phyloP scores from a whole-genome alignment of 1,140 invertebrate genomes.

The Zaprionus inermis region DNA sequence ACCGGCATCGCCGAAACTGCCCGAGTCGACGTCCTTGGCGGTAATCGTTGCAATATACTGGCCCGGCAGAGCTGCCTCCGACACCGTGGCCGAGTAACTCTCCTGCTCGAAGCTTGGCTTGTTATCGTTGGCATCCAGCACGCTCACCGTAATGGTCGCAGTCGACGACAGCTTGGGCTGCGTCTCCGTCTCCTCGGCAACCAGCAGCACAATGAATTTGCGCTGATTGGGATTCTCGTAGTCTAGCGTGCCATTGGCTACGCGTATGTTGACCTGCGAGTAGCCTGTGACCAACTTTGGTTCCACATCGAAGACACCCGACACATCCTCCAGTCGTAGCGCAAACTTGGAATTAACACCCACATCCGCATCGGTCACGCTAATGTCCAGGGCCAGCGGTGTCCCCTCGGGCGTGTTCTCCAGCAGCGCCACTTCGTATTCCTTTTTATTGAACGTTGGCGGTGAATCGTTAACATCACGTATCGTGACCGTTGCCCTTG shows the following conservation, averaged over 20 bases:
- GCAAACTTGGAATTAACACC: constrained; percentile 92
- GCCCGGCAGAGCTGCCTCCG: constrained; percentile 90
- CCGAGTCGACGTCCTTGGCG: constrained; percentile 93
- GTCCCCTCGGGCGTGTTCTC: constrained; percentile 93
- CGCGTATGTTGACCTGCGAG: constrained; percentile 91
- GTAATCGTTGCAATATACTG: constrained; percentile 90
- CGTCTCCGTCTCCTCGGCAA: constrained; percentile 93
- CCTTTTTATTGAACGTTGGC: constrained; percentile 91
- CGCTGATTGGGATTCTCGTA: constrained; percentile 96
- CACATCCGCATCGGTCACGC: constrained; percentile 93
- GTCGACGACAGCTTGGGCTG: constrained; percentile 91
- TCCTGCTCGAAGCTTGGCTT: constrained; percentile 91
- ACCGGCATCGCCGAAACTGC: constrained; percentile 88
- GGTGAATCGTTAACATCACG: constrained; percentile 97
- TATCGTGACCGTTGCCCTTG: constrained; percentile 92
- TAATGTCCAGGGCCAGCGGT: constrained; percentile 93
- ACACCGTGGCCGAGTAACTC: constrained; percentile 89
- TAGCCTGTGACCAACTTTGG: constrained; percentile 91
- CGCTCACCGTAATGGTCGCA: constrained; percentile 92
- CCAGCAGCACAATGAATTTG: constrained; percentile 94
- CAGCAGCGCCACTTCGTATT: constrained; percentile 91
- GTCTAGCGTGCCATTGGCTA: constrained; percentile 92
- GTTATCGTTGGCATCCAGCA: constrained; percentile 96
- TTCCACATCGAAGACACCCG: constrained; percentile 93
- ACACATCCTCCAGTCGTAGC: constrained; percentile 90